Evolutionary conservation across 2,888 invertebrate species (phyloP), one percentile per base, ranked within the genome.

Genomic region (Hirtodrosophila trivittata): DNA sequence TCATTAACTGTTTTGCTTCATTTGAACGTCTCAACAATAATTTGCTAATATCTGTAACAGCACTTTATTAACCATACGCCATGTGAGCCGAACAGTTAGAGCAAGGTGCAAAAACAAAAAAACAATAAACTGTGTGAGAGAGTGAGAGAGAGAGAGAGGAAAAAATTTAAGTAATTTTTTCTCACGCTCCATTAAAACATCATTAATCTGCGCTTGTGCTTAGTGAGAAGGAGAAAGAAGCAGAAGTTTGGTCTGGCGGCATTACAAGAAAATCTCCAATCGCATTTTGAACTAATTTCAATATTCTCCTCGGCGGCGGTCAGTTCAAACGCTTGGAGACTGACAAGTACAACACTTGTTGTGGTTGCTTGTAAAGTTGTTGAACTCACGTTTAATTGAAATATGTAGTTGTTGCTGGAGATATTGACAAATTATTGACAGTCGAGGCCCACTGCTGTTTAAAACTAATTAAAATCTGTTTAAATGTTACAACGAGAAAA

Each of bases 391-490:
- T 6, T 26, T 16, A 39, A 39, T 41, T 41, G 25, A 26, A 41
- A 43, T 18, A 39, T 54, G 55, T 26, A 51, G 54, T 51, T 18
- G 16, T 69, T 70, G 70, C 43, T 46, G 9, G 50, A 41, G 49
- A 55, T 66, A 66, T 81, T 81, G 81, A 83, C 82, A 80, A 84
- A 76, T 86, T 82, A 77, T 60, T 75, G 73, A 72, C 71, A 78
- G 59, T 55, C 37, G 46, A 26, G 75, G 71, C 73, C 80, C 38
- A 74, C 85, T 76, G 85, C 84, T 78, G 87, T 70, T 87, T 69
- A 68, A 87, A 87, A 75, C 77, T 81, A 88, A 87, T 88, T 87
- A 87, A 87, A 77, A 70, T 62, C 46, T 70, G 62, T 80, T 73
- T 74, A 72, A 70, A 66, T 80, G 46, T 74, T 67, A 60, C 41